Conservation (phyloP, 2,113 vertebrate species). For the Ceyx margarethae region DNA sequence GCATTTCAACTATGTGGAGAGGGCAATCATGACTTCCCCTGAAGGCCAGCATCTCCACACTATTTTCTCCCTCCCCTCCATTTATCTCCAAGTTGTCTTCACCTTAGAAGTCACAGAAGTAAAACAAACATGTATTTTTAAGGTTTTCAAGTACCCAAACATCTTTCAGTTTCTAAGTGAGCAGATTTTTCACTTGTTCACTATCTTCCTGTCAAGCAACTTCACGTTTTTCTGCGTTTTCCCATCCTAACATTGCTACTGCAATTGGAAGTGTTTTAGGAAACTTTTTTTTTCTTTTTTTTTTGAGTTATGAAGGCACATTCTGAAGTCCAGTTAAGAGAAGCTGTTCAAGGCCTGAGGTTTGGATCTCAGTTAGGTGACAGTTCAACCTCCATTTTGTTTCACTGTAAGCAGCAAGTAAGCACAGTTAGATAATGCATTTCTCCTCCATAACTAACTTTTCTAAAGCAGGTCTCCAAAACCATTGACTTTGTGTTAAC, state of each 20-base stretch:
- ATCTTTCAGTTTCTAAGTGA: neutral
- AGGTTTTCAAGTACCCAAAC: neutral
- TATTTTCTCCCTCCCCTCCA: neutral
- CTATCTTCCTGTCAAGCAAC: fast-evolving
- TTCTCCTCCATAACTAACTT: neutral
- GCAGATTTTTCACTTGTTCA: neutral
- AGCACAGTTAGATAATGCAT: neutral
- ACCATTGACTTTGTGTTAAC: neutral
- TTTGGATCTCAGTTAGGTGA: neutral
- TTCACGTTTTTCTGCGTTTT: neutral
- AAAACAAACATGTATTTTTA: neutral
- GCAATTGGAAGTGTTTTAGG: neutral
- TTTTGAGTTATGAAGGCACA: neutral
- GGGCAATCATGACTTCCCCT: neutral
- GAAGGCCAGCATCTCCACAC: neutral
- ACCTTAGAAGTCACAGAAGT: neutral
- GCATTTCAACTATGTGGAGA: neutral
- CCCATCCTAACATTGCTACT: neutral
- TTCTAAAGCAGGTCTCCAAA: neutral
- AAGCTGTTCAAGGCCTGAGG: neutral
- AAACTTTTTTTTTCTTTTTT: neutral
- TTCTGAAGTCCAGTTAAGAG: neutral
- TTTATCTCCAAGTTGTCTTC: neutral
- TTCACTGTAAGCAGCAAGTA: neutral
- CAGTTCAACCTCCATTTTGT: neutral